These are phyloP conservation scores for Dicycla oo DNA, from an alignment of 2,888 invertebrate species.

Conservation along the genomic window DNA sequence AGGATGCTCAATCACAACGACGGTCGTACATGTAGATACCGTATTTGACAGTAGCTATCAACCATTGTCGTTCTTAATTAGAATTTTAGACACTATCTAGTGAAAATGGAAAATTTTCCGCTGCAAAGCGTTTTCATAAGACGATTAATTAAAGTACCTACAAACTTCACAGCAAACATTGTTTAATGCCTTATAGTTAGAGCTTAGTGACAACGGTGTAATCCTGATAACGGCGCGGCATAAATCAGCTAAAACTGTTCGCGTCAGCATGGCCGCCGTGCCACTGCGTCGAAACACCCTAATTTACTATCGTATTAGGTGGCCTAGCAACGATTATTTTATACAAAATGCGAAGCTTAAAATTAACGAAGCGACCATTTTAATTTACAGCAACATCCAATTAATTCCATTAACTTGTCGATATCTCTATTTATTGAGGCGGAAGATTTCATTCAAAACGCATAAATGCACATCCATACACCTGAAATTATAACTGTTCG, in stretches of 20 bases:
- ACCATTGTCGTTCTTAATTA: constrained; percentile 34
- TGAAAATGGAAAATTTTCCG: constrained; percentile 55
- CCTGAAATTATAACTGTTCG: constrained; percentile 48
- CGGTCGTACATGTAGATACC: background rate
- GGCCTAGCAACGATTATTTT: constrained; percentile 75
- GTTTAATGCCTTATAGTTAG: constrained; percentile 69
- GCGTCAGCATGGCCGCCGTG: constrained; percentile 74
- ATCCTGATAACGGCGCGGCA: constrained; percentile 79
- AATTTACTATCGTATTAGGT: constrained; percentile 85
- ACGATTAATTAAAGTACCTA: constrained; percentile 65
- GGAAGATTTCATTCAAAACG: constrained; percentile 70
- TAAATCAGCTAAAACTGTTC: constrained; percentile 77
- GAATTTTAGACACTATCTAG: constrained; percentile 55
- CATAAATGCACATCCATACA: constrained; percentile 46
- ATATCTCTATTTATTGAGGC: constrained; percentile 75
- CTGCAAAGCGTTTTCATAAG: constrained; percentile 59
- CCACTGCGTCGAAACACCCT: constrained; percentile 79
- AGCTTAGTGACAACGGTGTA: constrained; percentile 78
- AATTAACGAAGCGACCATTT: constrained; percentile 78
- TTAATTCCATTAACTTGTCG: constrained; percentile 76
- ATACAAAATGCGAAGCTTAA: constrained; percentile 78
- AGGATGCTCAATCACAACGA: too few relatives aligned
- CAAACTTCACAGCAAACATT: constrained; percentile 63
- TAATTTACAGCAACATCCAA: constrained; percentile 77
- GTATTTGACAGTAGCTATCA: constrained; percentile 4